Base-by-base conservation (phyloP, 2,797 vertebrate species). In the Xiphorhynchus erythropygius region DNA sequence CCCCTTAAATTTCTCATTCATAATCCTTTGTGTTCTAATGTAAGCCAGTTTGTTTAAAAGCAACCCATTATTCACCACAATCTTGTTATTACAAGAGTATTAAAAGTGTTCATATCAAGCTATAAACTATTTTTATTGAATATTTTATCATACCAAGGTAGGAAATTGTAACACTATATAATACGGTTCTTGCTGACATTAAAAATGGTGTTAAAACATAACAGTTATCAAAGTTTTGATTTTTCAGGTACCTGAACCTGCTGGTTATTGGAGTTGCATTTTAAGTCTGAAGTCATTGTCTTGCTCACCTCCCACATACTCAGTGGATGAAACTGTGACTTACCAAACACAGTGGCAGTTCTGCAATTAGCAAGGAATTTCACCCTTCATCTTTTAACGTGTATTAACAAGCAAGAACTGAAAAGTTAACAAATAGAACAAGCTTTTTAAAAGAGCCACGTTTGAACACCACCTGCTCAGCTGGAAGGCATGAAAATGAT, bases 161-260 rank as follows among this genome's bases (percentile, higher is more conserved):
- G 60, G 89, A 97, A 84, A 12, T 56, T 88, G 18, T 47, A 94
- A 52, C 24, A 74, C 33, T 79, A 67, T 84, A 96, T 97, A 94
- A 90, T 78, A 95, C 32, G 47, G 19, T 41, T 87, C 69, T 73
- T 73, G 44, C n/a, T 83, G 87, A 96, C 71, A 97, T 93, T 95
- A 95, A 94, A 97, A 94, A 68, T 19, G 11, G 41, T 93, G 69
- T n/a, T 94, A 94, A 97, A 97, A 96, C 64, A 37, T 75, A 96
- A 87, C 94, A 96, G 32, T 59, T 68, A 84, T 55, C 32, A 37
- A 76, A 93, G 28, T 53, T 87, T 88, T 59, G 56, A 3, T 64
- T 94, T 93, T 87, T 78, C 37, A 78, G n/a, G 21, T 17, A 77
- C 23, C 15, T 69, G 46, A 90, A 65, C 11, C 13, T 55, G 9